A percentile compares a stretch with the other conserved stretches of the same genome.
These are phyloP conservation scores for Natrix natrix DNA, from an alignment of 2,797 vertebrate species.

Conservation along the genomic window DNA sequence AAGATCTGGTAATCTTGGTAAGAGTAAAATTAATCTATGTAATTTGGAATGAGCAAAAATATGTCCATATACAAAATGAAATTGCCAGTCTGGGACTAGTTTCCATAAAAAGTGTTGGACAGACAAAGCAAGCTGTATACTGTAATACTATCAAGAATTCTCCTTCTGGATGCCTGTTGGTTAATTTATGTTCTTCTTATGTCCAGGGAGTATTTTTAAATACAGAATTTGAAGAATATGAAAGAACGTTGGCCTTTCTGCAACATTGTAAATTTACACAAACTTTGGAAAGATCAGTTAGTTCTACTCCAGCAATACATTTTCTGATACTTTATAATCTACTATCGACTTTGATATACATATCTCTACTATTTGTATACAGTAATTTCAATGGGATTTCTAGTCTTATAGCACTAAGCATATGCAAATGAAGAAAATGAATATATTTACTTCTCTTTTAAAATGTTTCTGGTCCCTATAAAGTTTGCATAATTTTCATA, in stretches of 20 bases:
- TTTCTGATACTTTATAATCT: background rate
- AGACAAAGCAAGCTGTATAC: slow-evolving; percentile 58
- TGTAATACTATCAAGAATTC: slow-evolving; percentile 48
- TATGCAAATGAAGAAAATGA: background rate
- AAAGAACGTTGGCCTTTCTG: background rate
- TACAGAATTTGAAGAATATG: slow-evolving; percentile 6
- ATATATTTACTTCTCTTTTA: background rate
- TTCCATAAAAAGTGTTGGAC: slow-evolving; percentile 60
- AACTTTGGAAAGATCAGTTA: background rate
- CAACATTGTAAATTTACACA: background rate
- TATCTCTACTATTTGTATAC: background rate
- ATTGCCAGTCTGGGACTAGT: slow-evolving; percentile 70
- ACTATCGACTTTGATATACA: background rate
- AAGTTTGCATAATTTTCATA: background rate
- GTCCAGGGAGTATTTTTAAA: slow-evolving; percentile 22
- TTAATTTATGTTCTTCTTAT: slow-evolving; percentile 32
- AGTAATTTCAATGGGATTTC: background rate
- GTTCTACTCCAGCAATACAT: background rate
- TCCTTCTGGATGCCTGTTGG: slow-evolving; percentile 56
- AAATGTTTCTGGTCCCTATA: background rate
- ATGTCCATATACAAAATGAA: slow-evolving; percentile 67
- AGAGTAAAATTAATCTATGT: slow-evolving; percentile 60
- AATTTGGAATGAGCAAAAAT: slow-evolving; percentile 64
- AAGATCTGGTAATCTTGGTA: slow-evolving; percentile 45
- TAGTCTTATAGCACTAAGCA: background rate